Conservation (phyloP, 2,113 vertebrate genomes). For the Callospermophilus lateralis region DNA sequence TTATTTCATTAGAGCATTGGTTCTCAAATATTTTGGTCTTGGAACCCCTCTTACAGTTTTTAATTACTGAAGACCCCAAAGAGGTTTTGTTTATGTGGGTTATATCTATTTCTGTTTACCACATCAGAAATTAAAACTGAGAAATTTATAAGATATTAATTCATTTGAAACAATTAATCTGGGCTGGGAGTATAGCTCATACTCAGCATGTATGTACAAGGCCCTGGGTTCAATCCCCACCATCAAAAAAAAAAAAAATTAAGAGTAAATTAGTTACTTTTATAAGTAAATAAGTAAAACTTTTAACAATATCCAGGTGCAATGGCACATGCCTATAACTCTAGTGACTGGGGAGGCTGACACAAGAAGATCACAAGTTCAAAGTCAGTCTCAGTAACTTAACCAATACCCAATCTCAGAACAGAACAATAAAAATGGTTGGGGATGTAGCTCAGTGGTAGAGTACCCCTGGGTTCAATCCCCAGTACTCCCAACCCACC, state of each 20-base stretch:
- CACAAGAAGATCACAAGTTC: too few species aligned
- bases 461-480: background rate
- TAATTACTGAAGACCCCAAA: slow-evolving; percentile 5
- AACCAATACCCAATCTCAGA: too few species aligned
- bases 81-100: background rate
- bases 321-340: too few species aligned
- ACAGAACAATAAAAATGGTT: background rate
- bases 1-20: background rate
- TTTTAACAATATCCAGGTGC: background rate
- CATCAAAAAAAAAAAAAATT: background rate
- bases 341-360: too few species aligned
- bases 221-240: background rate
- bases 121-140: slow-evolving; percentile 41
- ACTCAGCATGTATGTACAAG: background rate
- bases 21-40: slow-evolving; percentile 34
- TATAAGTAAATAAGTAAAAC: background rate
- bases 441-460: background rate
- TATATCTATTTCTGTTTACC: background rate
- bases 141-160: background rate
- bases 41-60: background rate
- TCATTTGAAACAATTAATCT: background rate
- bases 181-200: background rate
- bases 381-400: too few species aligned
- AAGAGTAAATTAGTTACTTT: background rate
- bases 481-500: background rate